Conservation (phyloP, 2,888 invertebrate genomes). For the Lottia gigantea region DNA sequence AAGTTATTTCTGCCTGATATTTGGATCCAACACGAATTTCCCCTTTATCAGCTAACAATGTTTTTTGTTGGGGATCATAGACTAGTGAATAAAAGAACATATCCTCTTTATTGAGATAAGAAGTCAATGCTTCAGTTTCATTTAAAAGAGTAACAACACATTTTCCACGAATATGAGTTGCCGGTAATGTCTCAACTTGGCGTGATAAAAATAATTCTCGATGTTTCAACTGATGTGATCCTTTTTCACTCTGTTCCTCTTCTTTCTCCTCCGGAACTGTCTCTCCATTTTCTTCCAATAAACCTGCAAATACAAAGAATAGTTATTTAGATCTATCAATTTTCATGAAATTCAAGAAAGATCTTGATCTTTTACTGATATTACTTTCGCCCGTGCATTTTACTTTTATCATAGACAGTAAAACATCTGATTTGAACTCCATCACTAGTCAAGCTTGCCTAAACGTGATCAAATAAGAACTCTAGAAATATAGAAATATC, state of each 20-base stretch:
- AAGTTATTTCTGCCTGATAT: slow-evolving; percentile 91
- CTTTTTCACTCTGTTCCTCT: slow-evolving; percentile 69
- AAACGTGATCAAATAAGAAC: too few relatives aligned
- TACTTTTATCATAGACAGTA: too few relatives aligned
- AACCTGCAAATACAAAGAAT: not conserved
- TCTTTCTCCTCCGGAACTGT: slow-evolving; percentile 54
- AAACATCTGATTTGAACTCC: too few relatives aligned
- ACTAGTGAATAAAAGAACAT: slow-evolving; percentile 99
- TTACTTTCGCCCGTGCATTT: too few relatives aligned
- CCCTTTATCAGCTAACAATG: slow-evolving; percentile 96
- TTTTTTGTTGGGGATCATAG: slow-evolving; percentile 99
- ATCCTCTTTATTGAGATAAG: slow-evolving; percentile 98
- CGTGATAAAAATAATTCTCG: slow-evolving; percentile 97
- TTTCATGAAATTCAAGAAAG: too few relatives aligned
- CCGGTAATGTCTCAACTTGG: slow-evolving; percentile 93
- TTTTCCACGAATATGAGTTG: slow-evolving; percentile 98
- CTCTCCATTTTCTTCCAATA: slow-evolving; percentile 9
- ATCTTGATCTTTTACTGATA: too few relatives aligned
- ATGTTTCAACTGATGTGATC: slow-evolving; percentile 96
- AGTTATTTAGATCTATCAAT: too few relatives aligned
- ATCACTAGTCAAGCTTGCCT: too few relatives aligned
- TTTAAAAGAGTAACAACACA: slow-evolving; percentile 98
- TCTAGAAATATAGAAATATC: too few relatives aligned
- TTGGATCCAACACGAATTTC: slow-evolving; percentile 91
- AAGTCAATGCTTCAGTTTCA: slow-evolving; percentile 96